Base-by-base conservation (phyloP, 2,797 vertebrate species). In the Acanthurus lineatus region DNA sequence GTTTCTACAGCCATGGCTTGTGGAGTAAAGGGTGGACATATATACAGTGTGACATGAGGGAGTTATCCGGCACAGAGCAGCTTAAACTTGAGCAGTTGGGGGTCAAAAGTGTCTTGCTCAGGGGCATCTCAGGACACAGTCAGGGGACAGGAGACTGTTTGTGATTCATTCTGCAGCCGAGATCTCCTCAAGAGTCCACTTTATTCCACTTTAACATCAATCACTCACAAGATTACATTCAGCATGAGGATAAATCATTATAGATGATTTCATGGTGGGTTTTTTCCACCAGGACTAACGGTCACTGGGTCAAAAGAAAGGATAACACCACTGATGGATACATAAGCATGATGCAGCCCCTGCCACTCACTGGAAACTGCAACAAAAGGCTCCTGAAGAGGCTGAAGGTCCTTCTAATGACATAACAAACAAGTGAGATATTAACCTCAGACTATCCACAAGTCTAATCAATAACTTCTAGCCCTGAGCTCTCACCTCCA, bases 321-420 rank as follows among this genome's bases (percentile, higher is more conserved):
- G 8, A 40, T 40, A 2, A 40, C 7, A 10, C 10, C 40, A 40
- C 40, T 40, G 40, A 8, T 40, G 40, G 40, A 40, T 10, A 10
- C 40, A 40, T 32, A 32, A 32, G 28, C 28, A 32, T 32, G 28
- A 32, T 32, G 28, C 28, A 40, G 9, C 38, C 9, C 6, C 9
- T 9, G 38, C 38, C 48, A n/a, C 15, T 17, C 19, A 7, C 7
- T 4, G 19, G 83, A 51, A 4, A 5, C 87, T 92, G n/a, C 49
- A 60, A 80, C 80, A 86, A n/a, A 69, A 44, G 1, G 83, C 95
- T 11, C 89, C 91, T 0, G 3, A 77, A 49, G 76, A 83, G 73
- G 92, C 94, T n/a, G 81, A 79, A 48, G 82, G 73, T 20, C 74
- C 94, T 1, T 88, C 93, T 14, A 68, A 82, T 4, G 62, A 72